Conservation (phyloP, 1,140 invertebrate species). For the Nasonia longicornis region DNA sequence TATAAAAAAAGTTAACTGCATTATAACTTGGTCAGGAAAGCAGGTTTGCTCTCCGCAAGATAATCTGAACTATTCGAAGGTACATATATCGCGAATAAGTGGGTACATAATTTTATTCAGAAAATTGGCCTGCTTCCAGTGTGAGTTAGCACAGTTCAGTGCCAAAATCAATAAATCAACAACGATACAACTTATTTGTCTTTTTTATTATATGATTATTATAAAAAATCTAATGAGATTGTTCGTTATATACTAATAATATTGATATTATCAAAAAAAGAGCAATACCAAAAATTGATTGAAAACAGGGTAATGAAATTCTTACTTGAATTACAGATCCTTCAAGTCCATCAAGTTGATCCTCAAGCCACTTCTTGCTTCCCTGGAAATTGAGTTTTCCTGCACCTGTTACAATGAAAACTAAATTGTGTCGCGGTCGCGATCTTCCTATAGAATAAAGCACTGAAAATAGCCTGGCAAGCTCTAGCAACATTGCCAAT, state of each 20-base stretch:
- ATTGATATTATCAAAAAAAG: not conserved
- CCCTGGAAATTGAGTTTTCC: slow-evolving; percentile 97
- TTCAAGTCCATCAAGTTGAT: slow-evolving; percentile 85
- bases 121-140: not conserved
- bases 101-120: slow-evolving; percentile 36
- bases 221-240: not conserved
- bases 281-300: slow-evolving; percentile 24
- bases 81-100: no score
- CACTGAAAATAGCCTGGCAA: slow-evolving; percentile 90
- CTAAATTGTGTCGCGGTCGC: slow-evolving; percentile 86
- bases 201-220: slow-evolving; percentile 21
- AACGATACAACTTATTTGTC: not conserved
- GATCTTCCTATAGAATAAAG: slow-evolving; percentile 87
- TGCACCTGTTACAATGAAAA: slow-evolving; percentile 92
- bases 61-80: no score
- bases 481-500: slow-evolving; percentile 87
- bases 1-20: slow-evolving; percentile 63
- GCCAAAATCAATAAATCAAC: not conserved
- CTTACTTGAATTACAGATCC: slow-evolving; percentile 80
- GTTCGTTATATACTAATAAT: no score
- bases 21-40: not conserved
- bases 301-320: not conserved
- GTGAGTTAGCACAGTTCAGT: not conserved
- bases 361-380: slow-evolving; percentile 96
- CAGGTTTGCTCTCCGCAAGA: no score